Percentiles rank a stretch among this genome's conserved stretches.
Conservation (phyloP, 2,113 vertebrate genomes). For the Phylloscopus trochiloides region DNA sequence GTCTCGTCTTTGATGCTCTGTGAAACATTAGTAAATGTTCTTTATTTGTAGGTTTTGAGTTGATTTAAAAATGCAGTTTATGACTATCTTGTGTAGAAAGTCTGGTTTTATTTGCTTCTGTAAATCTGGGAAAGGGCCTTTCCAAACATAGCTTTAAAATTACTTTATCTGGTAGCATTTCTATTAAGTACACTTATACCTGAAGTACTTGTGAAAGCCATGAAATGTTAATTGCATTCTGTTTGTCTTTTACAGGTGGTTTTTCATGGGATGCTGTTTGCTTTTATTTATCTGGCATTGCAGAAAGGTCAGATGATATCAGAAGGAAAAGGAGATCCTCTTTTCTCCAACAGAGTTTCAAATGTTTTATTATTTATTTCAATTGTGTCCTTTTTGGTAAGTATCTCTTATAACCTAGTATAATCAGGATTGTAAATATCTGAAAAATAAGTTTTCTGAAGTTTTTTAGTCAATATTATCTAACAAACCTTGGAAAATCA, state of each 20-base stretch:
- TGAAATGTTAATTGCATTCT: neutral
- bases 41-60: neutral
- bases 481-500: neutral
- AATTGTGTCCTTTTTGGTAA: slow-evolving; percentile 88
- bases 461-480: neutral
- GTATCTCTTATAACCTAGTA: slow-evolving; percentile 22
- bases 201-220: neutral
- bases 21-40: neutral
- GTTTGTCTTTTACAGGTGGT: slow-evolving; percentile 80
- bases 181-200: neutral
- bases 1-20: neutral
- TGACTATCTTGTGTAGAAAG: neutral
- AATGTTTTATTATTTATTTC: slow-evolving; percentile 89
- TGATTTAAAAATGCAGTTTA: neutral
- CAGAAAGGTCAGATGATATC: slow-evolving; percentile 89
- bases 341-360: slow-evolving; percentile 88
- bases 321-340: slow-evolving; percentile 90
- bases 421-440: neutral
- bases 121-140: neutral
- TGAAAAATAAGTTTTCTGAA: neutral
- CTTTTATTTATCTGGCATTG: slow-evolving; percentile 90
- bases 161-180: neutral
- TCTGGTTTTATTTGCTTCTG: neutral
- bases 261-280: slow-evolving; percentile 93
- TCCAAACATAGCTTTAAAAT: neutral